Percentiles rank a stretch among this genome's conserved stretches.
Conservation (phyloP, 1,140 invertebrate genomes). For the Zaprionus gabonicus region DNA sequence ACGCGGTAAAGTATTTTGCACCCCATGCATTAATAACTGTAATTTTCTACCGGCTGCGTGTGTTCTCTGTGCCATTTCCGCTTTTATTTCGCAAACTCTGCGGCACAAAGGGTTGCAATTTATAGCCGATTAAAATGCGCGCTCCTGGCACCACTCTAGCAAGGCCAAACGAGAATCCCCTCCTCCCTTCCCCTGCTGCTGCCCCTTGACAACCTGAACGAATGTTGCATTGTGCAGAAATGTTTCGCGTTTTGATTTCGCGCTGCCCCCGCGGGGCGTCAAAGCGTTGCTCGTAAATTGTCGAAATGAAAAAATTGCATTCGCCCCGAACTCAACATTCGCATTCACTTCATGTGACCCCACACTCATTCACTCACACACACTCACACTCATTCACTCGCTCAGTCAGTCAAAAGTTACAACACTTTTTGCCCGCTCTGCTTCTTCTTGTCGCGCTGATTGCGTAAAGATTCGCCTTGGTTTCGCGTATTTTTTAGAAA, state of each 20-base stretch:
- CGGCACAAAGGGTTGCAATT: conserved; percentile 76
- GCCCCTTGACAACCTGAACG: conserved; percentile 18
- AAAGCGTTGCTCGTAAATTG: conserved; percentile 67
- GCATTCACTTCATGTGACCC: conserved; percentile 13
- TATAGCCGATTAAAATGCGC: conserved; percentile 77
- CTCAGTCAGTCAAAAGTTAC: conserved; percentile 53
- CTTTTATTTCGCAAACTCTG: conserved; percentile 48
- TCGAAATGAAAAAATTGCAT: conserved; percentile 66
- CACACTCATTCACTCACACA: conserved; percentile 23
- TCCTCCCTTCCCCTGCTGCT: neutral
- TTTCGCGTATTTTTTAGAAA: conserved; percentile 33
- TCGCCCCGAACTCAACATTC: conserved; percentile 18
- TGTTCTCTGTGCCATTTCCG: conserved; percentile 38
- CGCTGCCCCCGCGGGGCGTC: conserved; percentile 40
- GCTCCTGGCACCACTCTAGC: conserved; percentile 37
- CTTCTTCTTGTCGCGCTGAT: conserved; percentile 27
- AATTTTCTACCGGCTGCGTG: conserved; percentile 67
- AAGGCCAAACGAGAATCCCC: conserved; percentile 26
- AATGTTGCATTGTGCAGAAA: conserved; percentile 53
- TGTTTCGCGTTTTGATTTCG: conserved; percentile 62
- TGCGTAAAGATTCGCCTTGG: conserved; percentile 41
- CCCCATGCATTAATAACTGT: conserved; percentile 80
- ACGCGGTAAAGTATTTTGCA: conserved; percentile 66
- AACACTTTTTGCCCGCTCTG: conserved; percentile 23
- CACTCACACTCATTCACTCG: conserved; percentile 26